Evolutionary conservation across 2,888 invertebrate species (phyloP).

Genomic region (Nymphalis urticae): DNA sequence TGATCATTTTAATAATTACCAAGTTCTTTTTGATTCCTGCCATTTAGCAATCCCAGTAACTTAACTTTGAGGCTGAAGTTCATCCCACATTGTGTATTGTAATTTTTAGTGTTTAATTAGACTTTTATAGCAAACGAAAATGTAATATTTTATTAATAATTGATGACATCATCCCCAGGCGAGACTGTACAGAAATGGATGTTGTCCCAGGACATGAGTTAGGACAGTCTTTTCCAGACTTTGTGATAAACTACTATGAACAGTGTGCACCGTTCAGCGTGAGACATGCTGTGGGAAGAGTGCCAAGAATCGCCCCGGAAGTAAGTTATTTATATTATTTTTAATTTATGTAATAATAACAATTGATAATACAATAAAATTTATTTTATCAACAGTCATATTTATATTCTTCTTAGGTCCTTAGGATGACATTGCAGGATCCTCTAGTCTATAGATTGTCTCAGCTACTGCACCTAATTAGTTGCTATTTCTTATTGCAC

Average conservation of each 20-base stretch:
- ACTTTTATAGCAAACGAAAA: no score
- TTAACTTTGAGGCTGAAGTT: no score
- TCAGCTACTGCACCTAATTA: no score
- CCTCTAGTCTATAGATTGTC: no score
- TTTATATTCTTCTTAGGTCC: no score
- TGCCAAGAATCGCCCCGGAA: slow-evolving; percentile 66
- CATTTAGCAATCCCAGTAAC: no score
- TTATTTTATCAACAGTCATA: background rate
- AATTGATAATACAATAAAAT: background rate
- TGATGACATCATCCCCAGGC: slow-evolving; percentile 53
- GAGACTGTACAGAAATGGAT: slow-evolving; percentile 84
- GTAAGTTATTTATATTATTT: slow-evolving; percentile 42
- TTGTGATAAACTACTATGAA: slow-evolving; percentile 85
- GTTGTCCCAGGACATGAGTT: slow-evolving; percentile 83
- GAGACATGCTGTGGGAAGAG: slow-evolving; percentile 58
- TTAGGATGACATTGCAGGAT: background rate
- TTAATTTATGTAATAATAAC: background rate
- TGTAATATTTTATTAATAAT: background rate
- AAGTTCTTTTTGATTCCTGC: no score
- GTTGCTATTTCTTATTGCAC: no score
- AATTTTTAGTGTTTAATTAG: no score
- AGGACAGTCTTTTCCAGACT: slow-evolving; percentile 82
- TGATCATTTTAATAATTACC: no score
- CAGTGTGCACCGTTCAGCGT: slow-evolving; percentile 71
- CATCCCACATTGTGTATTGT: no score